Percentiles rank a stretch among this genome's conserved stretches.
phyloP scores from a whole-genome alignment of 2,888 invertebrate genomes.

The Lochmaea crataegi region DNA sequence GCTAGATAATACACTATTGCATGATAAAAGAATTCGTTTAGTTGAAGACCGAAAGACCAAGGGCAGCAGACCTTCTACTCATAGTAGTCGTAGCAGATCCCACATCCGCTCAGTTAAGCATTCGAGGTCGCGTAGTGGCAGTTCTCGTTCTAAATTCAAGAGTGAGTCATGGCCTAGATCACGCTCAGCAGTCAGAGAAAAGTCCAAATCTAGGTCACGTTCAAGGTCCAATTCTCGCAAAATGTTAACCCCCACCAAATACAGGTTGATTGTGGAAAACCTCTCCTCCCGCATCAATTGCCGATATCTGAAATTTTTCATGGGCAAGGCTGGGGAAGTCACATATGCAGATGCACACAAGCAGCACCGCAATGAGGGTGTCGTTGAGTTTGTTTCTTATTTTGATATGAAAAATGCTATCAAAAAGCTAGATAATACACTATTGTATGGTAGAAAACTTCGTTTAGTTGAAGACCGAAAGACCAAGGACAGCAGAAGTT shows the following conservation, averaged over 20 bases:
- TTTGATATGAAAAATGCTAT: constrained; percentile 97
- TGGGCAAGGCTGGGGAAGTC: constrained; percentile 99
- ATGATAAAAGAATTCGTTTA: constrained; percentile 91
- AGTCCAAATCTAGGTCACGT: no score
- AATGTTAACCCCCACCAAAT: constrained; percentile 96
- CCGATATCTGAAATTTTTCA: constrained; percentile 99
- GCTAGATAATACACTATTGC: constrained; percentile 94
- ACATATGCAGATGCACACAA: constrained; percentile 99
- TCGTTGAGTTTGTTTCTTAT: constrained; percentile 96
- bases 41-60: constrained; percentile 85
- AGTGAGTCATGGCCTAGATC: no score
- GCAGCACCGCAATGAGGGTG: constrained; percentile 92
- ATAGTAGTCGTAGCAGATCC: no score
- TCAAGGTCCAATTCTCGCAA: no score
- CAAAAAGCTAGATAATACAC: constrained; percentile 96
- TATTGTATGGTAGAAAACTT: constrained; percentile 94
- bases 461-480: constrained; percentile 90
- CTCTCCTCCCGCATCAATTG: constrained; percentile 98
- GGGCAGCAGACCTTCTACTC: constrained; percentile 64
- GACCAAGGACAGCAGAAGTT: constrained; percentile 64
- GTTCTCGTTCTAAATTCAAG: no score
- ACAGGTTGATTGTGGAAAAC: constrained; percentile 97
- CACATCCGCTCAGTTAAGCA: no score
- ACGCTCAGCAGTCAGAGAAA: no score
- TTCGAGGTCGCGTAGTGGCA: no score